Evolutionary conservation across 2,888 invertebrate species (phyloP), one percentile per base, ranked within the genome.

Genomic region (Eulithis testata): DNA sequence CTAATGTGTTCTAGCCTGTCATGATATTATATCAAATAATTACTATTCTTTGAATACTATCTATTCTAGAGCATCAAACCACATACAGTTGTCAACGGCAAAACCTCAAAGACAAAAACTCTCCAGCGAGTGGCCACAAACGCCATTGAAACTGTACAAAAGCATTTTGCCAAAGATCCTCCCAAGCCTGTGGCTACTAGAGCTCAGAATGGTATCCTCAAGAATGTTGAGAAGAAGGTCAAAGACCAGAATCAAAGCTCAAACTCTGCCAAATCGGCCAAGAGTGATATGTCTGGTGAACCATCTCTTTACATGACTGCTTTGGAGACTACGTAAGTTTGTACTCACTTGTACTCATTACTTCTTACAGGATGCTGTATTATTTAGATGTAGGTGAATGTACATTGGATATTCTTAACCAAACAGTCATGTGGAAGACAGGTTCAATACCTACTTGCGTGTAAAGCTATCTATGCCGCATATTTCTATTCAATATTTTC

Each of bases 271-370:
- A 89, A 94, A 44, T 94, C 94, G 8, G 88, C 88, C 0, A 88
- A 93, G 65, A 96, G 96, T 79, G 95, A 96, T 88, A 95, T 96
- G 59, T 96, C 96, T 70, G 95, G 95, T 77, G 96, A 96, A 75
- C 96, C 96, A 50, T 96, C 96, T 27, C 87, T 97, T 44, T 97
- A 97, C 77, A 94, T 95, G 81, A 96, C 97, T 67, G 97, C 97
- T 4, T 88, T 96, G 75, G 97, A 97, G 81, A 96, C 96, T 69
- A 93, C 94, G 95, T 95, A 85, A 94, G 94, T 94, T 71, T 62
- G 40, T 44, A 6, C 8, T n/a, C n/a, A n/a, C n/a, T n/a, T n/a
- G n/a, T n/a, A n/a, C n/a, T n/a, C 11, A 52, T n/a, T 14, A 14
- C 31, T 31, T 31, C 31, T 4, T 31, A 5, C 6, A 5, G 4